Conservation (phyloP, 2,797 vertebrate species). For the Melanogrammus aeglefinus region DNA sequence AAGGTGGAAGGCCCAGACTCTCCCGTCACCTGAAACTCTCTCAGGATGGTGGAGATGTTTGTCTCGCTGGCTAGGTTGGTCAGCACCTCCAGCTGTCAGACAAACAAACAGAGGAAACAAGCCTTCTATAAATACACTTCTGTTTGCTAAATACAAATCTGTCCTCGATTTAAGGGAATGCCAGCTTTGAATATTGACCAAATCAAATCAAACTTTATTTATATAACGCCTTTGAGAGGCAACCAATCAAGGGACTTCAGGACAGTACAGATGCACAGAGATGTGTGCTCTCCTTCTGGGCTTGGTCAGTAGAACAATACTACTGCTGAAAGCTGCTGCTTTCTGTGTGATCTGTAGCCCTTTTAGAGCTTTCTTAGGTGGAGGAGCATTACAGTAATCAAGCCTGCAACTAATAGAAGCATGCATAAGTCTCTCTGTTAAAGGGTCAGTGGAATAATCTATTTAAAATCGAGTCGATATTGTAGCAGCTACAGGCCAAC, state of each 20-base stretch:
- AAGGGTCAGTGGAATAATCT: neutral
- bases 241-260: too few relatives aligned
- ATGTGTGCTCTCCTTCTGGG: too few relatives aligned
- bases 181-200: neutral
- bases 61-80: slow-evolving; percentile 96
- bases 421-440: neutral
- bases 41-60: slow-evolving; percentile 94
- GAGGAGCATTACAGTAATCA: too few relatives aligned
- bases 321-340: too few relatives aligned
- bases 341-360: too few relatives aligned
- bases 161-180: neutral
- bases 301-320: too few relatives aligned
- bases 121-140: neutral
- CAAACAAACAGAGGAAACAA: neutral
- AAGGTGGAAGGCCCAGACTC: neutral
- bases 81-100: slow-evolving; percentile 89
- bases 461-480: neutral
- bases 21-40: slow-evolving; percentile 92
- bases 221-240: too few relatives aligned
- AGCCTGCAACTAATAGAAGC: too few relatives aligned
- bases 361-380: too few relatives aligned
- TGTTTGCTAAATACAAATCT: neutral
- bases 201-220: neutral
- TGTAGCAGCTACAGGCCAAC: neutral
- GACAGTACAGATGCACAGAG: too few relatives aligned